Percentiles rank a stretch among this genome's conserved stretches.
phyloP scores from a whole-genome alignment of 1,140 invertebrate genomes.

The Akabosia matsudoensis region DNA sequence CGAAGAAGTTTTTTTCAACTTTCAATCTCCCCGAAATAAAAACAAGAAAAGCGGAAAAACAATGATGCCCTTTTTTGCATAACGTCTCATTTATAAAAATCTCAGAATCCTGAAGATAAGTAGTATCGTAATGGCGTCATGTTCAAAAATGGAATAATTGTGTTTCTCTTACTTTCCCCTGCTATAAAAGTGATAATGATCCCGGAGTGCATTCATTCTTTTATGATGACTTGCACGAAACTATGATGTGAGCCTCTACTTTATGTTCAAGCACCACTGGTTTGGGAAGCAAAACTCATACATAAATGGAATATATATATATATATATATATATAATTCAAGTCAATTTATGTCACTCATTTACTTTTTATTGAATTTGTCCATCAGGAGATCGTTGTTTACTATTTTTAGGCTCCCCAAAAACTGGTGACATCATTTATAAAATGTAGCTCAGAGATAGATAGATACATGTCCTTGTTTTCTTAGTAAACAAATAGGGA shows the following conservation, averaged over 20 bases:
- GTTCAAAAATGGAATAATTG: neutral
- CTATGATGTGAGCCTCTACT: neutral
- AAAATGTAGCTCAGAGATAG: too few species aligned
- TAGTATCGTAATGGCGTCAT: conserved; percentile 8
- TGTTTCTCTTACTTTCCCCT: neutral
- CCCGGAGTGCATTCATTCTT: conserved; percentile 12
- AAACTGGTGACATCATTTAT: neutral
- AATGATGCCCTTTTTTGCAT: conserved; percentile 15
- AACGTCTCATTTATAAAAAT: too few species aligned
- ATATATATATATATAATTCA: too few species aligned
- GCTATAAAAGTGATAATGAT: conserved; percentile 14
- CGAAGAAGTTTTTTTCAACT: conserved; percentile 15
- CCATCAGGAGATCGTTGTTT: neutral
- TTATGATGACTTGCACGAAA: neutral
- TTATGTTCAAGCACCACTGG: neutral
- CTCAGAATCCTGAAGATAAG: neutral
- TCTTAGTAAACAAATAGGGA: too few species aligned
- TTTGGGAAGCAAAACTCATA: neutral
- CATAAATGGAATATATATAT: too few species aligned
- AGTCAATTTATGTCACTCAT: neutral
- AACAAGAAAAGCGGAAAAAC: neutral
- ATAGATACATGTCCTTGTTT: too few species aligned
- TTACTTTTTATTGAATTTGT: conserved; percentile 16
- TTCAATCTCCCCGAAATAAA: neutral
- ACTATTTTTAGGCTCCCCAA: neutral